phyloP scores from a whole-genome alignment of 2,888 invertebrate species.

The Leptothorax acervorum region DNA sequence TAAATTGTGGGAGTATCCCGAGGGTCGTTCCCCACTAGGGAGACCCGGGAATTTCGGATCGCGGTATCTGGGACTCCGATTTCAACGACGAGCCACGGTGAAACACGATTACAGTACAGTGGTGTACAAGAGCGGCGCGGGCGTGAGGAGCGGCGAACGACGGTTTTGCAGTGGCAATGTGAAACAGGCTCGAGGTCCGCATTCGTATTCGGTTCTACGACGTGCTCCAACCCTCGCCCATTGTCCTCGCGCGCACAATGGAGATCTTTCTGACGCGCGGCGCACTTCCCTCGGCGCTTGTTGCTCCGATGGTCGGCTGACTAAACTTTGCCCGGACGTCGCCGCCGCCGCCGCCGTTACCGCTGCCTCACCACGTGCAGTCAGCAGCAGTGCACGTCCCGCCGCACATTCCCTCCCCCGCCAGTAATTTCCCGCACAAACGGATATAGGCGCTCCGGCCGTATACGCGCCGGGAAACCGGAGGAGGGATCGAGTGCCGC shows the following conservation, averaged over 20 bases:
- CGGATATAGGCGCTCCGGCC: slow-evolving; percentile 31
- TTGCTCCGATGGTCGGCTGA: slow-evolving; percentile 72
- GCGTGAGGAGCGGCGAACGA: not conserved
- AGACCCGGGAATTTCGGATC: not conserved
- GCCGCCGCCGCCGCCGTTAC: slow-evolving; percentile 9
- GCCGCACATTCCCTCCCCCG: slow-evolving; percentile 54
- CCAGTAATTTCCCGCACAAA: slow-evolving; percentile 70
- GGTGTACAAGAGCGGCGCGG: not conserved
- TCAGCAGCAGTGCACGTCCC: slow-evolving; percentile 56
- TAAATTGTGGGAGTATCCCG: not conserved
- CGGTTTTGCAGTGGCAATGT: not conserved
- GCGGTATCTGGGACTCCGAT: not conserved
- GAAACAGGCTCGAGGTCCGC: slow-evolving; percentile 24
- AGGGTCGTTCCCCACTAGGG: not conserved
- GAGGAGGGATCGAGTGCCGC: not conserved
- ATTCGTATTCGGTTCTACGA: slow-evolving; percentile 13
- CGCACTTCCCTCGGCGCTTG: slow-evolving; percentile 67
- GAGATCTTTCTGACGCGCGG: slow-evolving; percentile 71
- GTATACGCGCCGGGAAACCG: not conserved
- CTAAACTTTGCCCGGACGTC: slow-evolving; percentile 71
- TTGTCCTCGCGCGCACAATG: slow-evolving; percentile 77
- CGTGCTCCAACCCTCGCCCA: slow-evolving; percentile 66
- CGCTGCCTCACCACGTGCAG: slow-evolving; percentile 61
- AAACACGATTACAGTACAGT: not conserved
- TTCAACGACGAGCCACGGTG: not conserved